phyloP scores from a whole-genome alignment of 2,888 invertebrate species.

The Ophion slaviceki region DNA sequence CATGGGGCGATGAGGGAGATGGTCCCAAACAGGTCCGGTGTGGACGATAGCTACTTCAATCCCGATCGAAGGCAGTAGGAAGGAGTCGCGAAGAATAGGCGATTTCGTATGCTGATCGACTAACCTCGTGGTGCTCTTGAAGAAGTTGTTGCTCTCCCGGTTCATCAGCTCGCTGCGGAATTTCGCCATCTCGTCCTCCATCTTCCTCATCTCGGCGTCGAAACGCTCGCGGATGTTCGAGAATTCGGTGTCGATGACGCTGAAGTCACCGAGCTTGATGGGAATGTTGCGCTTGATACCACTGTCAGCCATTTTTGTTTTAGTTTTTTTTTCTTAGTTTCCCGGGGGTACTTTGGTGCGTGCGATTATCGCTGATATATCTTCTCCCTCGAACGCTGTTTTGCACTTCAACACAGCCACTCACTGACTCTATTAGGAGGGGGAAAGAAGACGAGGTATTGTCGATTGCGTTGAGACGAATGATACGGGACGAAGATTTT shows the following conservation, averaged over 20 bases:
- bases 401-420: conserved; percentile 50
- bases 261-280: conserved; percentile 96
- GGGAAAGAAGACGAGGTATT: background rate
- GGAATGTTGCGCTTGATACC: conserved; percentile 95
- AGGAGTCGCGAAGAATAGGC: background rate
- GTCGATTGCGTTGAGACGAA: background rate
- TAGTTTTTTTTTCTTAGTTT: conserved; percentile 25
- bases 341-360: background rate
- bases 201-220: conserved; percentile 98
- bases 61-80: background rate
- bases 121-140: conserved; percentile 95
- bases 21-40: background rate
- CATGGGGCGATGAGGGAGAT: no score
- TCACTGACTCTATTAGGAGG: conserved; percentile 40
- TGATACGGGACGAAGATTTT: conserved; percentile 10
- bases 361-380: background rate
- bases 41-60: background rate
- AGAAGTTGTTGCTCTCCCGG: conserved; percentile 95
- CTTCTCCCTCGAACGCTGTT: conserved; percentile 14
- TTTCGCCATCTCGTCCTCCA: conserved; percentile 99
- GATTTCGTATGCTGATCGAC: background rate
- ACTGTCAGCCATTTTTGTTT: conserved; percentile 90
- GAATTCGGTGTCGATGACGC: conserved; percentile 98
- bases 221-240: conserved; percentile 97
- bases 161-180: conserved; percentile 97